Base-by-base conservation (phyloP, 37 sponge, comb jelly and placozoan species). In the Hexactinellida sp. region DNA sequence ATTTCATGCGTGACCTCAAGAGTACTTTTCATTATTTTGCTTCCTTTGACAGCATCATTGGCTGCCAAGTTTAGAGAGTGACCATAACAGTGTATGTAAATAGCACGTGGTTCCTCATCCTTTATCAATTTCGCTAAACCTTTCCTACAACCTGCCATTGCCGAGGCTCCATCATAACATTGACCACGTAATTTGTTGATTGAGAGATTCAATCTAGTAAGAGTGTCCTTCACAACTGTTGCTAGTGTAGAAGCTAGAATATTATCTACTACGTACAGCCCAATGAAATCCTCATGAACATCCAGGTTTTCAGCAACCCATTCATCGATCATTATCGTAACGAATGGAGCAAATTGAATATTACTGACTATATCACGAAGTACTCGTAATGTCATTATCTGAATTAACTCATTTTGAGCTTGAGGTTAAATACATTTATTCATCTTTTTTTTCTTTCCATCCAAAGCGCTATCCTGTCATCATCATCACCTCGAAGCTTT, bases 1-100 rank as follows among this genome's bases (percentile, higher is more conserved):
- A 92, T 55, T 55, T 92, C 93, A 86, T 54, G 55, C 0, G 84
- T 85, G 25, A 85, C 87, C 0, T 89, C 90, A 28, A 92, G 55
- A 23, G 92, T 88, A 84, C 89, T 88, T 28, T 86, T 54, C 37
- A 88, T 86, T 13, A 90, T 7, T 37, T 88, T 88, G 30, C 86
- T 88, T 55, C 86, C 41, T 47, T 90, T 92, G 19, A 90, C 16
- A 39, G 86, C 38, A 38, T 90, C 90, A 32, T 85, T 85, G 84
- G 82, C 88, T 38, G 87, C 89, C 36, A 92, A 83, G 47, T 90
- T 92, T 23, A 92, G 16, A 47, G 52, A 19, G 16, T 47, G 52
- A 16, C 52, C 52, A 47, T 47, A 16, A 16, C 52, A 47, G 90
- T 86, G 87, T 30, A 82, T 13, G 36, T 82, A 86, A 36, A 86